A percentile compares a stretch with the other conserved stretches of the same genome.
Conservation (phyloP, 2,888 invertebrate species). For the Nomada flava region DNA sequence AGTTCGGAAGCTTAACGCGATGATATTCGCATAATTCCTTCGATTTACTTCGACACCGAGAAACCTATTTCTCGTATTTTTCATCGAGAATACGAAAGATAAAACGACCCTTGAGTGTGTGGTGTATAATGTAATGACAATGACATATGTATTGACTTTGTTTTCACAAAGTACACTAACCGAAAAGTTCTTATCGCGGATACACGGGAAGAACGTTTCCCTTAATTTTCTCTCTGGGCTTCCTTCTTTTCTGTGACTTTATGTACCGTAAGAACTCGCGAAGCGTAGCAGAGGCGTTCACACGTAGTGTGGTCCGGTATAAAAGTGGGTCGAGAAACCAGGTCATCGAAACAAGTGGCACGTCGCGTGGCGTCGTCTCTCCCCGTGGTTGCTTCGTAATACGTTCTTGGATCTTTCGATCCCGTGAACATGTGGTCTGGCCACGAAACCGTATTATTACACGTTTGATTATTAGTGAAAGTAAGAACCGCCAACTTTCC, state of each 20-base stretch:
- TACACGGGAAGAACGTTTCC: not conserved
- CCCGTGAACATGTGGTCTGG: conserved; percentile 59
- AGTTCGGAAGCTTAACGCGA: not conserved
- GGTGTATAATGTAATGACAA: not conserved
- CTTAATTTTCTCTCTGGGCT: conserved; percentile 20
- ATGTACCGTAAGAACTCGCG: conserved; percentile 60
- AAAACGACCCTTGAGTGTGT: not conserved
- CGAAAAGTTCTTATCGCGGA: not conserved
- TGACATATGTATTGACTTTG: not conserved
- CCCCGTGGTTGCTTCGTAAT: conserved; percentile 41
- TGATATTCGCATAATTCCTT: conserved; percentile 2
- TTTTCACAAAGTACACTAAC: conserved; percentile 2
- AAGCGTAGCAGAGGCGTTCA: conserved; percentile 72
- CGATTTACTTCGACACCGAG: conserved; percentile 11
- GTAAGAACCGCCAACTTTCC: conserved; percentile 79
- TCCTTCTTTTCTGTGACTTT: conserved; percentile 28
- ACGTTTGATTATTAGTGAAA: conserved; percentile 80
- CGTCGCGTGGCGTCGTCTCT: conserved; percentile 67
- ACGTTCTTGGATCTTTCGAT: conserved; percentile 20
- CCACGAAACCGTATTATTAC: conserved; percentile 60
- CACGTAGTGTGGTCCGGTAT: conserved; percentile 74
- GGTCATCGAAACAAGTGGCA: conserved; percentile 84
- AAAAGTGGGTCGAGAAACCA: conserved; percentile 83
- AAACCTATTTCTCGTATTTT: not conserved
- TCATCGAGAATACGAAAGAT: not conserved